Conservation (phyloP, 2,113 vertebrate species). For the Lepus timidus region DNA sequence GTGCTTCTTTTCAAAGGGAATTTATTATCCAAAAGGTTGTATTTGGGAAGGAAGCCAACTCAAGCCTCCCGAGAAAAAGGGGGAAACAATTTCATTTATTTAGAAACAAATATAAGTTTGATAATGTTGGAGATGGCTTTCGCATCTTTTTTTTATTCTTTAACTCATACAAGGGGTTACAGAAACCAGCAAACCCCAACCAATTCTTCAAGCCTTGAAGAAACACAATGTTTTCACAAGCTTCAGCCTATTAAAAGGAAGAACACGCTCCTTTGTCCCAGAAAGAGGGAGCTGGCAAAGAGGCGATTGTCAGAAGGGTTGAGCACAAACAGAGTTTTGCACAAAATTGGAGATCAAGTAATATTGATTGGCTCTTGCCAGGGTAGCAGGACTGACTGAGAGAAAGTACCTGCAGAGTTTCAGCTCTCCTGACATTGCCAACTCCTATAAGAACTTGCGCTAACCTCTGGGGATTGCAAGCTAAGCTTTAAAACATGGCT, state of each 20-base stretch:
- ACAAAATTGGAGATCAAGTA: constrained; percentile 81
- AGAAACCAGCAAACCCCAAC: neutral
- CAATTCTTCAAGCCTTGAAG: neutral
- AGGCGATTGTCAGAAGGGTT: constrained; percentile 63
- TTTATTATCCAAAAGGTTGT: constrained; percentile 75
- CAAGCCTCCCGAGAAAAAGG: constrained; percentile 29
- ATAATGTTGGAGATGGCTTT: constrained; percentile 30
- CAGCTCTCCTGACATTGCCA: constrained; percentile 63
- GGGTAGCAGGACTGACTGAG: constrained; percentile 56
- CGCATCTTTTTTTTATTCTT: neutral
- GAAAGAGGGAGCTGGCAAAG: constrained; percentile 54
- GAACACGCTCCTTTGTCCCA: constrained; percentile 56
- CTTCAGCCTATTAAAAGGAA: constrained; percentile 41
- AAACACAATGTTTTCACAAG: constrained; percentile 36
- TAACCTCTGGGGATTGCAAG: constrained; percentile 48
- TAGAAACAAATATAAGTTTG: constrained; percentile 66
- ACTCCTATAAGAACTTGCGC: constrained; percentile 56
- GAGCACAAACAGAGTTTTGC: constrained; percentile 67
- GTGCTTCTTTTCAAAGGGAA: constrained; percentile 70
- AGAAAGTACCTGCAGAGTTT: constrained; percentile 35
- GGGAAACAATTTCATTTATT: constrained; percentile 55
- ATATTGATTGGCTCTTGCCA: constrained; percentile 75
- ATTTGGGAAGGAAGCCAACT: constrained; percentile 67
- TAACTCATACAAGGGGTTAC: neutral
- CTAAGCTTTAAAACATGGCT: constrained; percentile 51